phyloP scores from a whole-genome alignment of 2,888 invertebrate genomes.

The Dioctria linearis region DNA sequence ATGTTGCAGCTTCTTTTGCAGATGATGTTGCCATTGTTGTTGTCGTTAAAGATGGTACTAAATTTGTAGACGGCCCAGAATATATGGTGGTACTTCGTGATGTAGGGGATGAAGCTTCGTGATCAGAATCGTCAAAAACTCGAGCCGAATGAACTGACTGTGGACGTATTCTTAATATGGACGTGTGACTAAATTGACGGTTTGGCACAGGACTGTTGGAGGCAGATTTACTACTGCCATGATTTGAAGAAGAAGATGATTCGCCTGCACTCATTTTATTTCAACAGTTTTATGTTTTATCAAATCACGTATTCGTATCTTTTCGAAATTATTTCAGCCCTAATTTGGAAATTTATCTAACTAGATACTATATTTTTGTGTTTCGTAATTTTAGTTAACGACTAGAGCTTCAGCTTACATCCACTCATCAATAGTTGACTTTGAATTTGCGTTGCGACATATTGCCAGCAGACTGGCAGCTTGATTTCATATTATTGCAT shows the following conservation, averaged over 20 bases:
- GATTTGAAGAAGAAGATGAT: slow-evolving; percentile 24
- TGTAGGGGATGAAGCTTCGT: slow-evolving; percentile 66
- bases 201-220: slow-evolving; percentile 42
- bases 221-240: slow-evolving; percentile 45
- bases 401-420: no score
- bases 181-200: slow-evolving; percentile 27
- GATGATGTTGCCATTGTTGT: slow-evolving; percentile 42
- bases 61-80: background rate
- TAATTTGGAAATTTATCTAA: no score
- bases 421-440: no score
- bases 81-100: background rate
- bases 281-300: background rate
- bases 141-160: slow-evolving; percentile 81
- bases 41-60: slow-evolving; percentile 43
- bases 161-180: slow-evolving; percentile 66
- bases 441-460: no score
- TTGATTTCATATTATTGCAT: background rate
- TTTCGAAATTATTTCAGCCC: background rate
- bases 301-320: background rate
- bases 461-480: no score
- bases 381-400: no score
- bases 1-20: slow-evolving; percentile 56
- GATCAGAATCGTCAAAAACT: slow-evolving; percentile 83
- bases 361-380: no score
- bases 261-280: slow-evolving; percentile 53